Conservation (phyloP, 2,888 invertebrate species). For the Octodonta nipae region DNA sequence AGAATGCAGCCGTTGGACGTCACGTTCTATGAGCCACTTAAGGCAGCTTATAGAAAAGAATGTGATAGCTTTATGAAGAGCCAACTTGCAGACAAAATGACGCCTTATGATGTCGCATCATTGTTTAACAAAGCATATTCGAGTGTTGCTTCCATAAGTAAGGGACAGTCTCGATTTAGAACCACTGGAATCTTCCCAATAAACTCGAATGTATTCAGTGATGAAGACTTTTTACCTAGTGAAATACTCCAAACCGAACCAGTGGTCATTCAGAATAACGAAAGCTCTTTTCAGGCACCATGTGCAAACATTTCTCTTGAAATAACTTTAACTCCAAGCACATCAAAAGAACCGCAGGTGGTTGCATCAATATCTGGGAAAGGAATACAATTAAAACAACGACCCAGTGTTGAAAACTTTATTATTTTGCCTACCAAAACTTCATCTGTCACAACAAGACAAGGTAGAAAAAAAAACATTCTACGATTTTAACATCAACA, state of each 20-base stretch:
- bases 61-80: slow-evolving; percentile 23
- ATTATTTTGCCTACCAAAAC: slow-evolving; percentile 3
- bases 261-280: slow-evolving; percentile 7
- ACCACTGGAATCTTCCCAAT: slow-evolving; percentile 23
- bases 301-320: slow-evolving; percentile 12
- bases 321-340: slow-evolving; percentile 5
- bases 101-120: slow-evolving; percentile 22
- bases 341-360: background rate
- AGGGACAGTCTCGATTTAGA: slow-evolving; percentile 25
- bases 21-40: slow-evolving; percentile 20
- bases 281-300: slow-evolving; percentile 13
- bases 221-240: slow-evolving; percentile 12
- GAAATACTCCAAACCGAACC: slow-evolving; percentile 7
- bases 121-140: slow-evolving; percentile 14
- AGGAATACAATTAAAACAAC: too few relatives aligned
- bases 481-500: slow-evolving; percentile 10
- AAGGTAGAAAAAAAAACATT: slow-evolving; percentile 9
- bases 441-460: slow-evolving; percentile 9
- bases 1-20: too few relatives aligned
- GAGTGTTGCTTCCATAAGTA: slow-evolving; percentile 20
- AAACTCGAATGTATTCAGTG: slow-evolving; percentile 18
- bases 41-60: slow-evolving; percentile 21
- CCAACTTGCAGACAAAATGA: slow-evolving; percentile 10
- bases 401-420: too few relatives aligned
- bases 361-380: too few relatives aligned